Conservation (phyloP, 2,888 invertebrate genomes). For the Girardia tigrina region DNA sequence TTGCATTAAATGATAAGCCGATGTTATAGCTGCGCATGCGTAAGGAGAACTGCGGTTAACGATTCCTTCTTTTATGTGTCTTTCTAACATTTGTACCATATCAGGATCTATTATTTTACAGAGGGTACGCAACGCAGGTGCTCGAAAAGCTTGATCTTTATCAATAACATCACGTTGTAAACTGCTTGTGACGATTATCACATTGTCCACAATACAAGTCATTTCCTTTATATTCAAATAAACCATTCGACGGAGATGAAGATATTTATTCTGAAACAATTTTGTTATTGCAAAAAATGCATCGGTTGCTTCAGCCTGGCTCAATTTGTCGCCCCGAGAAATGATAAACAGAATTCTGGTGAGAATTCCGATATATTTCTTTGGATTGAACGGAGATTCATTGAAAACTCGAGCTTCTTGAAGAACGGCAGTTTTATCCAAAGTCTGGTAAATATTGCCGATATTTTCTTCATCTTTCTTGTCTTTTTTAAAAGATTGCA, state of each 20-base stretch:
- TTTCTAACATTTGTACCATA: slow-evolving; percentile 82
- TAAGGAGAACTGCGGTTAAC: slow-evolving; percentile 91
- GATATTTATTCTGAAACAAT: slow-evolving; percentile 88
- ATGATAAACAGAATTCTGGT: slow-evolving; percentile 87
- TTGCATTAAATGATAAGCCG: slow-evolving; percentile 54
- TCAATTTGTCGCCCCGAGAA: slow-evolving; percentile 67
- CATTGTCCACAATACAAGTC: too few species aligned
- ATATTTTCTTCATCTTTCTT: too few species aligned
- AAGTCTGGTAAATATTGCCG: slow-evolving; percentile 74
- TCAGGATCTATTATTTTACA: slow-evolving; percentile 81
- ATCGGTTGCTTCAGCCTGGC: slow-evolving; percentile 87
- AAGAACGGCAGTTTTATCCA: slow-evolving; percentile 87
- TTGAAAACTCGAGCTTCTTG: slow-evolving; percentile 94
- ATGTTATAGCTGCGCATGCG: slow-evolving; percentile 87
- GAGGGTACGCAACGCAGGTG: slow-evolving; percentile 86
- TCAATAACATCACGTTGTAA: slow-evolving; percentile 94
- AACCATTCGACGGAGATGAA: too few species aligned
- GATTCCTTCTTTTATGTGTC: slow-evolving; percentile 99
- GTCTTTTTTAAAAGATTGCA: too few species aligned
- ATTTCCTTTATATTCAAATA: too few species aligned
- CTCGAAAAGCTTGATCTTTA: slow-evolving; percentile 73
- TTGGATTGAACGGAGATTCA: slow-evolving; percentile 85
- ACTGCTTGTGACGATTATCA: too few species aligned
- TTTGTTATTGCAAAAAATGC: slow-evolving; percentile 98
- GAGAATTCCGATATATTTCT: slow-evolving; percentile 85